A percentile compares a stretch with the other conserved stretches of the same genome.
Conservation (phyloP, 2,888 invertebrate genomes). For the Steromphala cineraria region DNA sequence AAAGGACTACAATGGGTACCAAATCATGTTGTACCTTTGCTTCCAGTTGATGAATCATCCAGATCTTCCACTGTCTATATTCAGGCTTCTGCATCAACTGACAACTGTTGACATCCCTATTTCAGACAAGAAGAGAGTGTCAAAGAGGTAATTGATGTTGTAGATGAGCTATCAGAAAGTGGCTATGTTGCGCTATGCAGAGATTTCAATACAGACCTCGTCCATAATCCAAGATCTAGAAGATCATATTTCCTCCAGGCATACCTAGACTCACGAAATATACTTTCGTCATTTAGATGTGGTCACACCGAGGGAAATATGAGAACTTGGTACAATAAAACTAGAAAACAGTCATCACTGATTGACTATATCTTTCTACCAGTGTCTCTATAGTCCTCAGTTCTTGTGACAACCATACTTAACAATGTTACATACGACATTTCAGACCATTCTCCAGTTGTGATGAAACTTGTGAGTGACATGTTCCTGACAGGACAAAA, state of each 20-base stretch:
- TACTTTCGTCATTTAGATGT: neutral
- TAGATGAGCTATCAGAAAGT: neutral
- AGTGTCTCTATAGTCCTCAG: too few species aligned
- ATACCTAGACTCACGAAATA: neutral
- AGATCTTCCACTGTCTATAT: too few species aligned
- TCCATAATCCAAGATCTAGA: neutral
- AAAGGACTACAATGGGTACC: neutral
- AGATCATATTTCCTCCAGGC: neutral
- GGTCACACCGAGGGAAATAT: neutral
- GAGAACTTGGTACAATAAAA: neutral
- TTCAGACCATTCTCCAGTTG: neutral
- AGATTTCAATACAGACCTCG: neutral
- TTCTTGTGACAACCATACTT: too few species aligned
- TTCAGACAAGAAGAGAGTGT: too few species aligned
- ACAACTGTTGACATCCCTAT: too few species aligned
- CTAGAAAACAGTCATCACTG: too few species aligned
- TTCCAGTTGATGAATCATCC: too few species aligned
- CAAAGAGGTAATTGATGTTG: neutral
- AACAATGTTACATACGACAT: neutral
- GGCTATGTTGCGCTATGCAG: neutral
- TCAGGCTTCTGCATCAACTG: too few species aligned
- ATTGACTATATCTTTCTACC: too few species aligned
- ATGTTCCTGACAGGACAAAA: neutral
- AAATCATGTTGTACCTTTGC: too few species aligned
- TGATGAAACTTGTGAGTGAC: neutral